These are phyloP conservation scores for Brachionus koreanus DNA, from an alignment of 1,140 invertebrate genomes.

Conservation along the genomic window DNA sequence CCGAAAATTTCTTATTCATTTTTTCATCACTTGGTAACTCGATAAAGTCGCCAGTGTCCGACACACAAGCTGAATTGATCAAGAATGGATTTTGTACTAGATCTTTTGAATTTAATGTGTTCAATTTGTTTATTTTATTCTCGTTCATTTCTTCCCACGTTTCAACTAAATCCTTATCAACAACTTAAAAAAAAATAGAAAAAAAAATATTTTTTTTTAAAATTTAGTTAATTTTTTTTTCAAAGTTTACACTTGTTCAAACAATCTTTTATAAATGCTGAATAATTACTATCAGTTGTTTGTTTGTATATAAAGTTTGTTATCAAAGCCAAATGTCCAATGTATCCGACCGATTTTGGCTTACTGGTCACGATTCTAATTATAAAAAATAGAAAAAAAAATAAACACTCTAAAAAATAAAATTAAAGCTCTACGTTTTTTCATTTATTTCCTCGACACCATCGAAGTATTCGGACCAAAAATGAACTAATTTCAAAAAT, in stretches of 20 bases:
- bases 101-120: conserved; percentile 23
- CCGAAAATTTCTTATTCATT: conserved; percentile 39
- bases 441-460: conserved; percentile 36
- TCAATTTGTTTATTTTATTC: conserved; percentile 39
- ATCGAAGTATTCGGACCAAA: conserved; percentile 21
- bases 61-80: background rate
- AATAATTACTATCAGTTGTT: background rate
- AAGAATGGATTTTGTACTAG: conserved; percentile 25
- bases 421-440: too few species aligned
- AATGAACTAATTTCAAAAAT: conserved; percentile 22
- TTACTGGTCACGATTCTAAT: background rate
- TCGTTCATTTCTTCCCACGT: conserved; percentile 14
- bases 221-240: background rate
- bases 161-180: background rate
- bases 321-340: conserved; percentile 35
- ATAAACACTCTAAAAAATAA: background rate
- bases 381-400: background rate
- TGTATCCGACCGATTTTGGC: conserved; percentile 22
- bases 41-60: conserved; percentile 21
- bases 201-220: background rate
- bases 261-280: background rate
- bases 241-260: background rate
- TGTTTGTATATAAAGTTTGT: conserved; percentile 4
- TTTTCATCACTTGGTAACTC: conserved; percentile 31
- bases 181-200: background rate